Base-by-base conservation (phyloP, 2,888 invertebrate genomes). In the Thera britannica region DNA sequence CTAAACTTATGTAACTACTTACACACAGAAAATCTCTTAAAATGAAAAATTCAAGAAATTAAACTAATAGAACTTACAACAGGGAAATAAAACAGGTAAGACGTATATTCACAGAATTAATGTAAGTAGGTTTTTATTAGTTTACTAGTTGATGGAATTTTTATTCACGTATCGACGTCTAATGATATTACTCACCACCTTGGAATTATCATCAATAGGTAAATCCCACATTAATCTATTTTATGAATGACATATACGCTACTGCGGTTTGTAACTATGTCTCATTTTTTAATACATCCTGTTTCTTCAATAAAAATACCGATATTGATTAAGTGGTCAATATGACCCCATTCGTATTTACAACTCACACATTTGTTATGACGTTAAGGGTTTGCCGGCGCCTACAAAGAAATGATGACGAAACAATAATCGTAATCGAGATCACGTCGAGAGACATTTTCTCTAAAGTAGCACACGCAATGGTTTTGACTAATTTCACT, bases 401-500 rank as follows among this genome's bases (percentile, higher is more conserved):
- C 85, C 88, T 72, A 77, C 80, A 79, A 82, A 80, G 79, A 83
- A 85, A 72, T 87, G 87, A 85, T 87, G 89, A 89, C 82, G 73
- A 78, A 81, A 84, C 77, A 85, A 84, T 75, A 62, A 54, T 58
- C 23, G 11, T 86, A 83, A 88, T 85, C 79, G 80, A 90, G 88
- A 88, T 89, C 85, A 87, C 83, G 79, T 82, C 67, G 59, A 65
- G 51, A 58, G 54, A 65, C 52, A 56, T 79, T 75, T 71, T 69
- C 51, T 69, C 73, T 72, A 75, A 88, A 84, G 77, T 88, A 74
- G 86, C 80, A 81, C 86, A 84, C 86, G 83, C 86, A 85, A 83
- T 86, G 75, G 82, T 84, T 87, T 88, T 88, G 80, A 75, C 85
- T 83, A 83, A 84, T 87, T 86, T 85, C 78, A 83, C 72, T 83